phyloP scores from a whole-genome alignment of 1,140 invertebrate species.

The Tachypleus tridentatus region DNA sequence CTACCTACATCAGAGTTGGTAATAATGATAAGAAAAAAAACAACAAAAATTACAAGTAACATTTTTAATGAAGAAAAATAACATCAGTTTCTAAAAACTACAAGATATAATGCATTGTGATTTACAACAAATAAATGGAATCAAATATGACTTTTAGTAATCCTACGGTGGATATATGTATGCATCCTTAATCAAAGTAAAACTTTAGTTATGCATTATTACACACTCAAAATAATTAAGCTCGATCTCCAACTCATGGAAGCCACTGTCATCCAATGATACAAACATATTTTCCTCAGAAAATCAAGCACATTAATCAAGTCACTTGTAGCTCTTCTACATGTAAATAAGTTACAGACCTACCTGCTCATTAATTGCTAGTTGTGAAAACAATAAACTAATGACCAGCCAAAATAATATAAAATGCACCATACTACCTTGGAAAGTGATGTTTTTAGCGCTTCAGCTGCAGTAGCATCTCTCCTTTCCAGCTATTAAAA shows the following conservation, averaged over 20 bases:
- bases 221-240: too few species aligned
- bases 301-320: neutral
- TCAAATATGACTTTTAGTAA: neutral
- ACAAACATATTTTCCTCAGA: constrained; percentile 5
- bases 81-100: neutral
- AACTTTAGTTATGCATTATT: too few species aligned
- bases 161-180: too few species aligned
- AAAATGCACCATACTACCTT: constrained; percentile 14
- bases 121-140: neutral
- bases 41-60: neutral
- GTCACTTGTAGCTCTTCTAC: neutral
- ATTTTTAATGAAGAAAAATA: neutral
- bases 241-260: too few species aligned
- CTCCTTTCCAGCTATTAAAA: constrained; percentile 61
- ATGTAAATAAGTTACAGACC: neutral
- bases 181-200: too few species aligned
- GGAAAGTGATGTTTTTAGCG: constrained; percentile 22
- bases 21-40: neutral
- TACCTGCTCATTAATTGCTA: neutral
- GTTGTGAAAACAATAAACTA: too few species aligned
- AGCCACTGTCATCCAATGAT: neutral
- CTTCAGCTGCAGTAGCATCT: constrained; percentile 33
- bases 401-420: too few species aligned
- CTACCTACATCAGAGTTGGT: constrained; percentile 50
- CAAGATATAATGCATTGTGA: neutral